phyloP scores from a whole-genome alignment of 1,140 invertebrate species.

The Lepidostoma basale region DNA sequence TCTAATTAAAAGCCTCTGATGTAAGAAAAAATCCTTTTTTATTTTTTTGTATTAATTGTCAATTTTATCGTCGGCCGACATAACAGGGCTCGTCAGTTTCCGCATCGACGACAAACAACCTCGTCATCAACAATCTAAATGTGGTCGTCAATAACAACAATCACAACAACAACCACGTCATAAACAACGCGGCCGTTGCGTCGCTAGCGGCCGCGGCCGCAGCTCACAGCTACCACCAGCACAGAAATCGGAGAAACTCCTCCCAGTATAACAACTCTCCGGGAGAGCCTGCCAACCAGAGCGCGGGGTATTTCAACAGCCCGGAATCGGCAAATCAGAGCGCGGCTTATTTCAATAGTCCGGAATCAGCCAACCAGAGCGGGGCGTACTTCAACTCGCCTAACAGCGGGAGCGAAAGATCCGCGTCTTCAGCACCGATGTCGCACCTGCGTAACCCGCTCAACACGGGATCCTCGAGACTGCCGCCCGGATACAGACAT shows the following conservation, averaged over 20 bases:
- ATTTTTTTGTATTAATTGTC: neutral
- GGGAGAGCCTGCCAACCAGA: conserved; percentile 14
- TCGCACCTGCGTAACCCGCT: conserved; percentile 56
- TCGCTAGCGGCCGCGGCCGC: conserved; percentile 58
- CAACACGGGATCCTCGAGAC: conserved; percentile 51
- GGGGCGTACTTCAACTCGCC: conserved; percentile 55
- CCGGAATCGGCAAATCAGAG: conserved; percentile 52
- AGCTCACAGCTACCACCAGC: conserved; percentile 54
- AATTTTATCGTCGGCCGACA: neutral
- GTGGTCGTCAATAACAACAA: conserved; percentile 63
- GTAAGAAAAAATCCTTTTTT: too few species aligned
- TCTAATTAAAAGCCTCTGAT: too few species aligned
- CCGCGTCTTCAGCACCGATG: conserved; percentile 54
- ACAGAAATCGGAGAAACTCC: conserved; percentile 57
- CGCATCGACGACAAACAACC: conserved; percentile 61
- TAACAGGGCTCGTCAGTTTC: conserved; percentile 46
- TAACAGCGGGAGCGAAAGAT: conserved; percentile 48
- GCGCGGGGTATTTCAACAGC: neutral
- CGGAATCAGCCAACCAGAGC: conserved; percentile 55
- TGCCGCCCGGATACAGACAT: conserved; percentile 56
- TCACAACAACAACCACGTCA: conserved; percentile 61
- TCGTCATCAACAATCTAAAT: conserved; percentile 61
- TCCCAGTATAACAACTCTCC: conserved; percentile 48
- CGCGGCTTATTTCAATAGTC: conserved; percentile 55
- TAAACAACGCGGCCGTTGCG: conserved; percentile 59